Base-by-base conservation (phyloP, 2,797 vertebrate genomes). In the Pangasius macronema region DNA sequence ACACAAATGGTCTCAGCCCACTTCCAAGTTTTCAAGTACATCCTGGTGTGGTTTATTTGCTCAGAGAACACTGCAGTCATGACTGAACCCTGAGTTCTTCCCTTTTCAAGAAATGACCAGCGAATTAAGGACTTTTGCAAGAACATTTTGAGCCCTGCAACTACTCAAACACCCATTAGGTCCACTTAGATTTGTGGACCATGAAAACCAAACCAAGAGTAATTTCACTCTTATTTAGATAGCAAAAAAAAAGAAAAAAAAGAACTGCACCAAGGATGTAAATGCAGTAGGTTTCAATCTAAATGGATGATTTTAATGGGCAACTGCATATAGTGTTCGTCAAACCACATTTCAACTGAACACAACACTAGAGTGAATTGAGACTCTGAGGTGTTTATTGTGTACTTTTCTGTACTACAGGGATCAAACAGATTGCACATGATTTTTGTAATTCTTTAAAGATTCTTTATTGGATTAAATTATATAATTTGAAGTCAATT, bases 11-110 rank as follows among this genome's bases (percentile, higher is more conserved):
- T 51, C 81, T 82, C 27, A 82, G 42, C n/a, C 81, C 61, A 67
- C n/a, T 67, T 82, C n/a, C 81, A 67, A 82, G 61, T 82, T 51
- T 51, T 61, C 81, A 22, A 82, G 81, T 82, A 61, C 27, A 84
- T 72, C 14, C 24, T 42, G 24, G 49, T 84, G 67, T 42, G 16
- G 57, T 63, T 63, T 63, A 42, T 63, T 46, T 82, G 7, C 39
- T 82, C 11, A 9, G 27, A 80, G 55, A 63, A 81, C 33, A 42
- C 57, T n/a, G 22, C 11, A 61, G 57, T 42, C 57, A 81, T 81
- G 79, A 61, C 39, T n/a, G 24, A n/a, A 63, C 24, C 14, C 36
- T 10, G 27, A 20, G 36, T 46, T 81, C 33, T 39, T 80, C 55
- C 2, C 30, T 2, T 9, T 55, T 33, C 9, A 75, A 3, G 46